Base-by-base conservation (phyloP, 1,140 invertebrate genomes). In the Augochlora pura region DNA sequence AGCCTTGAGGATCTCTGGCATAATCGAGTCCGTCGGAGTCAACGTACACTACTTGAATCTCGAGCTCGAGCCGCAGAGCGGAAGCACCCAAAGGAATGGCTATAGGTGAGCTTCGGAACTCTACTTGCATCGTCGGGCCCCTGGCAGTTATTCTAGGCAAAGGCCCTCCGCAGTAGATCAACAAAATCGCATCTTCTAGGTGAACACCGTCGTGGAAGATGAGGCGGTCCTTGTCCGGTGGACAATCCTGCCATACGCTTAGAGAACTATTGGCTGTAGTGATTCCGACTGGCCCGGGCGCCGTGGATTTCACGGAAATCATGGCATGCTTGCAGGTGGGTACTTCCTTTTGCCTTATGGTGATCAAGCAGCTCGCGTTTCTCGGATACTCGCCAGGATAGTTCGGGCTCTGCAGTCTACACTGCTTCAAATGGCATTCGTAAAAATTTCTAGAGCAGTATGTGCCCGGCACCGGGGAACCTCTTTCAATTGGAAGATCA, bases 311-410 rank as follows among this genome's bases (percentile, higher is more conserved):
- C 18, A 98, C 96, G 2, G 96, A 95, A 83, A 98, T 97, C 96
- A 98, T 97, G 4, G 97, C 97, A 91, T 97, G 96, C 90, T 97
- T 98, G 91, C 96, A 97, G 9, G 96, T 97, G 0, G 97, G 97
- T 39, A 97, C 96, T 82, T 95, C 95, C 89, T 97, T 96, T 90
- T 98, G 97, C 21, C 96, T 93, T 69, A 97, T 92, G 25, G 95
- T 97, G 93, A 96, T 96, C 87, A 96, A 95, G 90, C 97, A 98
- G 14, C 96, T 97, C 6, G 97, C 96, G 90, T 98, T 97, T 62
- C 96, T 94, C 1, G 97, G 97, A 92, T 98, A 98, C 93, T 98
- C 96, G 21, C 97, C 97, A 0, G 97, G 97, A 91, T 97, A 98
- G 92, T 98, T 98, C n/a, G 97, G 97, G 69, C 95, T 96, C 92